Percentiles rank a stretch among this genome's conserved stretches.
Conservation (phyloP, 2,113 vertebrate genomes). For the Callipepla californica region DNA sequence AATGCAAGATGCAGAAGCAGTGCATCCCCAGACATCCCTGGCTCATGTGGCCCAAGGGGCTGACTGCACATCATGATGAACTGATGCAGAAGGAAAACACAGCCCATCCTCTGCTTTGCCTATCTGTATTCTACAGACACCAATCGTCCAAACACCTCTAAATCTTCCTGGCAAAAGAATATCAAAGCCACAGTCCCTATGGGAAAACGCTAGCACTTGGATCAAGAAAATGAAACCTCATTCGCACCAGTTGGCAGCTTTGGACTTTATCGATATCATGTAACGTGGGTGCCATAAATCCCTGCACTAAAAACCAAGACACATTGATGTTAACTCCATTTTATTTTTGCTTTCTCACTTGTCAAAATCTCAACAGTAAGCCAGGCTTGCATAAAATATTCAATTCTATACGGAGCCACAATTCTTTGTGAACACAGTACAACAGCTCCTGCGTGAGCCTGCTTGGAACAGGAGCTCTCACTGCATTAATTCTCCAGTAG, state of each 20-base stretch:
- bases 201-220: background rate
- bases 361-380: background rate
- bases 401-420: background rate
- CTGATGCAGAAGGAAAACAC: background rate
- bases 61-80: background rate
- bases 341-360: constrained; percentile 38
- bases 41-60: accelerated
- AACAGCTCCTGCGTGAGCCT: background rate
- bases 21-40: background rate
- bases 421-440: background rate
- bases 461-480: background rate
- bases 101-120: background rate
- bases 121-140: background rate
- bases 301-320: background rate
- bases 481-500: background rate
- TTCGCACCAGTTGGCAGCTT: background rate
- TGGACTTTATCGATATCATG: accelerated
- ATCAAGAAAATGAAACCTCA: background rate
- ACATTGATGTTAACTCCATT: background rate
- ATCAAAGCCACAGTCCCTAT: background rate
- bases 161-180: background rate
- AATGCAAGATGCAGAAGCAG: background rate
- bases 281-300: background rate
- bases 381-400: constrained; percentile 5
- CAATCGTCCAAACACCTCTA: background rate